Base-by-base conservation (phyloP, 2,888 invertebrate genomes). In the Phyto melanocephala region DNA sequence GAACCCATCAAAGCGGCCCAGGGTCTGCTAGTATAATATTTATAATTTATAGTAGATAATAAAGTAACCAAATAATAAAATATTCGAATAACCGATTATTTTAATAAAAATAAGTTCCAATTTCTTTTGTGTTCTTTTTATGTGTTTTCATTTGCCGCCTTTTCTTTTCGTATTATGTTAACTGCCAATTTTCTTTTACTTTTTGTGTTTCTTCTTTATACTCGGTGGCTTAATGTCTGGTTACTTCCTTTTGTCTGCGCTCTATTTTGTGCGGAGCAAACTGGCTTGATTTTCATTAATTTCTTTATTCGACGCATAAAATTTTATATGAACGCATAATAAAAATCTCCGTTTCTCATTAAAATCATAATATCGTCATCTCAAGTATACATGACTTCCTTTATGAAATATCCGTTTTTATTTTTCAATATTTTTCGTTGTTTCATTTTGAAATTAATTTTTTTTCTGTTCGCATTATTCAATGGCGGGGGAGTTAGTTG, bases 271-370 rank as follows among this genome's bases (percentile, higher is more conserved):
- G 6, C 7, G 6, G n/a, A 37, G 54, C 11, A 60, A 54, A 45
- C 45, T 33, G 22, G 4, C 42, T 65, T 63, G 20, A 45, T 54
- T 67, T 60, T 50, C 50, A 33, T 40, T 67, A 58, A 60, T 47
- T 56, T 75, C 35, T 40, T 11, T 42, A n/a, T 67, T 50, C 10
- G 33, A 74, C 62, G 71, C 74, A 54, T 54, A 40, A 37, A 50
- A 65, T n/a, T 17, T 52, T 60, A 58, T 62, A 45, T 67, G 63
- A 71, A 71, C 35, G 71, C 67, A 56, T 76, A 67, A 76, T 81
- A 81, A 81, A 81, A 77, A 81, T 81, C 77, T 78, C 81, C 81
- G 72, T 63, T 78, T 77, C 72, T 78, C 74, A 81, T 81, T 81
- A 81, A 77, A 78, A 63, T 74, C 74, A 78, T 74, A 60, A 81